Evolutionary conservation across 2,113 vertebrate genomes (phyloP), one percentile per base, ranked within the genome.

Genomic region (Nannospalax galili): DNA sequence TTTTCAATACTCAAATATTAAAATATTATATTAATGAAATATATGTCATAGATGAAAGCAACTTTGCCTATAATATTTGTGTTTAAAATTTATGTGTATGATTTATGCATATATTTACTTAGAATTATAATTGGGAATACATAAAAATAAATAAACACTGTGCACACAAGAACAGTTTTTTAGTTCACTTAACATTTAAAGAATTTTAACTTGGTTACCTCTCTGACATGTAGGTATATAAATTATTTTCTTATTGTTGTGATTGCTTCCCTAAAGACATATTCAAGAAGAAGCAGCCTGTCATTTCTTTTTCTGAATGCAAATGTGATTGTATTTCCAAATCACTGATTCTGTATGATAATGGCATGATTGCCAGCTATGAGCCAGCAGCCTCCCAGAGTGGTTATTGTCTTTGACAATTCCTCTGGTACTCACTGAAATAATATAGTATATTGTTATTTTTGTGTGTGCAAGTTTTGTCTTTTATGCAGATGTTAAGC

Each of bases 271-370:
- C 42, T 95, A 78, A 86, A 91, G 75, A 69, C 11, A 60, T 14
- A 64, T 86, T 93, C 67, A 73, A 60, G 24, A 88, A 85, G 15
- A 90, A 0, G 19, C n/a, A 91, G 28, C 2, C 19, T 93, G 26
- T 73, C 17, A 77, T 94, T 93, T 80, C 52, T 80, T 56, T 12
- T 88, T 1, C 90, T 96, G 87, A 72, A 85, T 84, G 37, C 58
- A 96, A 92, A 73, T 88, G 32, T 81, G 24, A 81, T 91, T 94
- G 10, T 75, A 3, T 90, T 95, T 94, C 88, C 75, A 75, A 95
- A 3, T 94, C 95, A 90, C 42, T 7, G 4, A 88, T 92, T 95
- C 67, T 92, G 75, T 58, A 81, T 35, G 11, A 92, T 80, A 80
- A 92, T 56, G 11, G 4, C 84, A 64, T 84, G 81, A 48, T 82